Evolutionary conservation across 2,797 vertebrate species (phyloP).

Genomic region (Gymnothorax reevesii): DNA sequence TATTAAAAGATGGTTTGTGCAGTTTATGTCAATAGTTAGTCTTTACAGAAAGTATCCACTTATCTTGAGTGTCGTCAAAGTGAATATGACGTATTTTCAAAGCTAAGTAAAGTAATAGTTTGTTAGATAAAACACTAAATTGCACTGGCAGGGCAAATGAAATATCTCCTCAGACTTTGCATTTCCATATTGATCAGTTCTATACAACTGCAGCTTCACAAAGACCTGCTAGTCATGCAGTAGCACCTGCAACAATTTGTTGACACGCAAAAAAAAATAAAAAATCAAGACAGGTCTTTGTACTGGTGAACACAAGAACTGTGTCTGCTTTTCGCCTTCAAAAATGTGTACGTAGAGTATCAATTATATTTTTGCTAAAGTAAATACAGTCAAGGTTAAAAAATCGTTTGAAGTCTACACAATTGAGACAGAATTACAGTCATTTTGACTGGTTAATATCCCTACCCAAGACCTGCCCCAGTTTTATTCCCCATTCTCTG

Average conservation of each 20-base stretch:
- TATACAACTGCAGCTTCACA: neutral
- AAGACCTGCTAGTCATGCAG: neutral
- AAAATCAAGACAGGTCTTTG: neutral
- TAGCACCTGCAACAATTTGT: neutral
- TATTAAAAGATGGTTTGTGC: neutral
- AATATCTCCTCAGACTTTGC: neutral
- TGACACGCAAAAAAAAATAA: neutral
- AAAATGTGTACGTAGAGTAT: neutral
- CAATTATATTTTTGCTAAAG: neutral
- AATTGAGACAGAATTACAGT: neutral
- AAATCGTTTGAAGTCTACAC: neutral
- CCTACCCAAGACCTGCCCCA: neutral
- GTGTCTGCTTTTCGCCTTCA: neutral
- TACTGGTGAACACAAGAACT: neutral
- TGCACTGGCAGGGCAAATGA: neutral
- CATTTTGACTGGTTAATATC: neutral
- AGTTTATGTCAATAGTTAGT: neutral
- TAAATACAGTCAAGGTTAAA: neutral
- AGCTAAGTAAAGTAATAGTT: constrained; percentile 1
- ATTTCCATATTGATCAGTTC: neutral
- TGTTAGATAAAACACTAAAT: neutral
- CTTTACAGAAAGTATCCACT: neutral
- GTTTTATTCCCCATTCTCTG: neutral
- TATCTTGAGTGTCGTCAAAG: neutral
- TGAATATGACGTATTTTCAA: neutral